Evolutionary conservation across 1,140 invertebrate species (phyloP).

Genomic region (Leucophenga varia): DNA sequence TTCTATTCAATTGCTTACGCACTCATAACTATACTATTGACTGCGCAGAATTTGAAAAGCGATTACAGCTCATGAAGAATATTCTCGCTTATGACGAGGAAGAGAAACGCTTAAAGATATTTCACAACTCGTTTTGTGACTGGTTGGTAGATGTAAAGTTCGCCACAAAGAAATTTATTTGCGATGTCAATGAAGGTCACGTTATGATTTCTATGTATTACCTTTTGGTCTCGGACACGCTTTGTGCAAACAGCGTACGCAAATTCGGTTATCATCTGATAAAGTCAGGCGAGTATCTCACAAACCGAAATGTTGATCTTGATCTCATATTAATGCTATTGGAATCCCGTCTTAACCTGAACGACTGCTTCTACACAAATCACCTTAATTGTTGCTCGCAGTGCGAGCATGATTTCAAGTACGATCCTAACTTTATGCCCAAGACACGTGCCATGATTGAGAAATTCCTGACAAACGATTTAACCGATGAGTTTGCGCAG

Average conservation of each 20-base stretch:
- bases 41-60: constrained; percentile 80
- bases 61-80: constrained; percentile 75
- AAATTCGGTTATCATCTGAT: constrained; percentile 50
- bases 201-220: constrained; percentile 86
- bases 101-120: constrained; percentile 71
- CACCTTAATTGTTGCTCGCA: constrained; percentile 50
- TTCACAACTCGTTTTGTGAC: constrained; percentile 90
- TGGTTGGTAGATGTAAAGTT: constrained; percentile 96
- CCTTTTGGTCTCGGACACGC: constrained; percentile 60
- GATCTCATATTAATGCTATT: constrained; percentile 52
- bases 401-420: constrained; percentile 52
- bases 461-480: constrained; percentile 42
- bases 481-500: constrained; percentile 46
- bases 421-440: constrained; percentile 44
- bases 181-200: constrained; percentile 83
- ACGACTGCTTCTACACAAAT: constrained; percentile 55
- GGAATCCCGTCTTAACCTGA: constrained; percentile 50
- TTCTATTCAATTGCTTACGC: constrained; percentile 79
- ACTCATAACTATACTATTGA: constrained; percentile 79
- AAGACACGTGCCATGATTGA: constrained; percentile 48
- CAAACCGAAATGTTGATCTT: constrained; percentile 42
- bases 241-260: constrained; percentile 50
- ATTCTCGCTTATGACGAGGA: constrained; percentile 59
- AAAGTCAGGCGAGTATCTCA: constrained; percentile 46
- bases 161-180: constrained; percentile 91